A percentile compares a stretch with the other conserved stretches of the same genome.
Evolutionary conservation across 2,113 vertebrate species (phyloP).

Genomic region (Rousettus leschenaultii): DNA sequence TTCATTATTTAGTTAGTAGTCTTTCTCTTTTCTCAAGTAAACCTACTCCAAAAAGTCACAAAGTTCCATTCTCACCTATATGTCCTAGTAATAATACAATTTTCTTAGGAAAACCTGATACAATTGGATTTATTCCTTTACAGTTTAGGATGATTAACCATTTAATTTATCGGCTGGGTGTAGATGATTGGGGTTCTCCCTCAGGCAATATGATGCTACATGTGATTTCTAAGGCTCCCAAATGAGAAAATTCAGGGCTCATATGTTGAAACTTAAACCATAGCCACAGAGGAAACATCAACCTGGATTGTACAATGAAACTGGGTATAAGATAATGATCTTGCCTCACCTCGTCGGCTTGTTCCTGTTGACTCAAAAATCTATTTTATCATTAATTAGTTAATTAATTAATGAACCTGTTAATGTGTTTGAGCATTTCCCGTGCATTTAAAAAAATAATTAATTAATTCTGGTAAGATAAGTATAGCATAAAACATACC

Average conservation of each 20-base stretch:
- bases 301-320: too few relatives aligned
- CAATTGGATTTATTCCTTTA: background rate
- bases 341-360: background rate
- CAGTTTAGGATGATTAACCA: background rate
- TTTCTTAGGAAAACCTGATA: background rate
- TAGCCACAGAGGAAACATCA: accelerated
- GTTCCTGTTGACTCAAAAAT: background rate
- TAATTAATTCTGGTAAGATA: background rate
- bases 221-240: background rate
- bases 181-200: background rate
- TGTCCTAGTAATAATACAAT: background rate
- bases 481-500: background rate
- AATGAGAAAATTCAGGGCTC: background rate
- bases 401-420: background rate
- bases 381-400: background rate
- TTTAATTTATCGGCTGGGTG: background rate
- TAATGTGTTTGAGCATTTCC: background rate
- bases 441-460: background rate
- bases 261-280: background rate
- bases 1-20: background rate
- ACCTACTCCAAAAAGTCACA: background rate
- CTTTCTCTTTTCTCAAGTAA: background rate
- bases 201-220: background rate
- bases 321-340: background rate
- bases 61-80: too few relatives aligned